Percentiles rank a stretch among this genome's conserved stretches.
These are phyloP conservation scores for Pachypsylla venusta DNA, from an alignment of 1,140 invertebrate species.

Conservation along the genomic window DNA sequence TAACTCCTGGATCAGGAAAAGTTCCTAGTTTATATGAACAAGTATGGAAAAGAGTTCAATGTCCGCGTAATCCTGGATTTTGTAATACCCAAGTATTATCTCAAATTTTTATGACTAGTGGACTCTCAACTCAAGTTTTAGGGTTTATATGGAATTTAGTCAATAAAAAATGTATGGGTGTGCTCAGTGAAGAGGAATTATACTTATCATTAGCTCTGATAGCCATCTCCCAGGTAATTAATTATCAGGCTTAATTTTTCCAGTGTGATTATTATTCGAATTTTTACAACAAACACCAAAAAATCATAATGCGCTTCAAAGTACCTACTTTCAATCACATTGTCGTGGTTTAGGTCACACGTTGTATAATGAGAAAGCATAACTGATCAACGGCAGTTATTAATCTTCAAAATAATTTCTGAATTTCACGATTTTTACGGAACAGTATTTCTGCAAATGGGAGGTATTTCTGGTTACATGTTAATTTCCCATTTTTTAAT, in stretches of 20 bases:
- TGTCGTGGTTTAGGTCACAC: no score
- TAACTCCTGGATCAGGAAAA: conserved; percentile 33
- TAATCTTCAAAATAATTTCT: no score
- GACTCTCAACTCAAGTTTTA: conserved; percentile 39
- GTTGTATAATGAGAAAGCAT: no score
- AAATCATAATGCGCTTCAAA: no score
- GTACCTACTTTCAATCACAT: no score
- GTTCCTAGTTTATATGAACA: conserved; percentile 35
- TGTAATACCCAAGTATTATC: conserved; percentile 45
- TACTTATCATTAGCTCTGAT: conserved; percentile 44
- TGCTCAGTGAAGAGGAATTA: conserved; percentile 42
- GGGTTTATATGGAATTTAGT: conserved; percentile 47
- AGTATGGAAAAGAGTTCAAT: conserved; percentile 33
- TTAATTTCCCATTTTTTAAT: conserved; percentile 7
- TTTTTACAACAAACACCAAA: neutral
- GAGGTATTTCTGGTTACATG: neutral
- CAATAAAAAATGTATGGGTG: conserved; percentile 42
- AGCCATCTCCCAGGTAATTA: conserved; percentile 41
- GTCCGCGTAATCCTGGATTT: conserved; percentile 28
- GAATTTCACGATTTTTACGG: no score
- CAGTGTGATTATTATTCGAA: conserved; percentile 9
- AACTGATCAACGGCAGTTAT: no score
- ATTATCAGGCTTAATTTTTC: neutral
- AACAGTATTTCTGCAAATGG: no score
- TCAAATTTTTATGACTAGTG: conserved; percentile 42